These are phyloP conservation scores for Natator depressus DNA, from an alignment of 2,113 vertebrate genomes.

Conservation along the genomic window DNA sequence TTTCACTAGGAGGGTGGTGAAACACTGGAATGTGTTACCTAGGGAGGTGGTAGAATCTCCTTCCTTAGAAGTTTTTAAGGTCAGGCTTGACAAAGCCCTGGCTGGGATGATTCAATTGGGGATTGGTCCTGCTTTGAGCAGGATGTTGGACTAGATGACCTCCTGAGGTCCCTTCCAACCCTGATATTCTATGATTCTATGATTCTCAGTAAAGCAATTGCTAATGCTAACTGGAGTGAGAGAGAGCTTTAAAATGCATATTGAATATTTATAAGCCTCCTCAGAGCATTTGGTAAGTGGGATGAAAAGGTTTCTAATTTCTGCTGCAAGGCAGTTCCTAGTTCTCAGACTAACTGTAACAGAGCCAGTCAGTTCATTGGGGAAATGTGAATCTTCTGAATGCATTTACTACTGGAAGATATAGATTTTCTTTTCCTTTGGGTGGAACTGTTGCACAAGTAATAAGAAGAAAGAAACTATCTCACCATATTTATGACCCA, in stretches of 20 bases:
- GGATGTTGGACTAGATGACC: no score
- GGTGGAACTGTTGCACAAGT: slow-evolving; percentile 37
- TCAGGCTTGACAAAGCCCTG: no score
- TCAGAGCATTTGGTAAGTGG: slow-evolving; percentile 31
- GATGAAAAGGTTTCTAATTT: slow-evolving; percentile 59
- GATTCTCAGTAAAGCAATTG: slow-evolving; percentile 44
- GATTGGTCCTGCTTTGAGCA: no score
- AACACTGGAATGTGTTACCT: no score
- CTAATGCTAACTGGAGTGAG: slow-evolving; percentile 41
- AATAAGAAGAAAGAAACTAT: neutral
- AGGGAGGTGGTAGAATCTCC: no score
- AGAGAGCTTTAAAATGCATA: slow-evolving; percentile 45
- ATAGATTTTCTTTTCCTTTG: neutral
- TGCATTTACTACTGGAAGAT: neutral
- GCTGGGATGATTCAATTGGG: no score
- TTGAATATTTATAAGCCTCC: slow-evolving; percentile 59
- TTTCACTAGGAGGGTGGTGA: no score
- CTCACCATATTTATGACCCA: neutral
- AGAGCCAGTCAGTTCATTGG: neutral
- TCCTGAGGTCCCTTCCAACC: no score
- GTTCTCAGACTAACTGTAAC: neutral
- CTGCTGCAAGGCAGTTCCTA: slow-evolving; percentile 15
- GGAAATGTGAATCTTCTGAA: neutral
- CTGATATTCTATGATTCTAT: no score
- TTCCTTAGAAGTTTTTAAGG: no score